These are phyloP conservation scores for Diadema setosum DNA, from an alignment of 35 echinoderm and acorn worm species.

Conservation along the genomic window DNA sequence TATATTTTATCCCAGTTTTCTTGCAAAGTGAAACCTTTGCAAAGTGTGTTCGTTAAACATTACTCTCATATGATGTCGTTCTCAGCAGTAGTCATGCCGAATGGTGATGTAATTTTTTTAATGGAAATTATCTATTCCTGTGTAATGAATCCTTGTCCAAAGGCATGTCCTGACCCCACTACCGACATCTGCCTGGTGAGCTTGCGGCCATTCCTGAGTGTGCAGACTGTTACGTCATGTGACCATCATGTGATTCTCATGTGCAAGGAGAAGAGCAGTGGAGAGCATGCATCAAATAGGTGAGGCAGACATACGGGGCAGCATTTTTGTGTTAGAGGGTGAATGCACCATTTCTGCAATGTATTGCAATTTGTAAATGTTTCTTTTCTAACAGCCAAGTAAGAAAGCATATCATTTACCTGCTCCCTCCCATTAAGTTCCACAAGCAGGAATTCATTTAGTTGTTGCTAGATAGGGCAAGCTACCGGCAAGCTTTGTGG, in stretches of 20 bases:
- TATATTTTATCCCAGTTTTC: background rate
- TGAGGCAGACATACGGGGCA: too few relatives aligned
- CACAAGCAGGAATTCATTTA: too few relatives aligned
- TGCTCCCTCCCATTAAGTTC: too few relatives aligned
- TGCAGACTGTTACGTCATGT: constrained; percentile 8
- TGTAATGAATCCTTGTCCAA: background rate
- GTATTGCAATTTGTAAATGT: too few relatives aligned
- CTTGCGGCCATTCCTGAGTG: background rate
- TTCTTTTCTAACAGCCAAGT: too few relatives aligned
- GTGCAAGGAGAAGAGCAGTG: background rate
- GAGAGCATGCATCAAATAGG: background rate
- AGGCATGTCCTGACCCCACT: background rate
- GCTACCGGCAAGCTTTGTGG: too few relatives aligned
- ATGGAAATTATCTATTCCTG: background rate
- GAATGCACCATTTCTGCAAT: too few relatives aligned
- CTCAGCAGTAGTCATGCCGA: background rate
- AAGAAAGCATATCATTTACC: too few relatives aligned
- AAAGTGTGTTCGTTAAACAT: background rate
- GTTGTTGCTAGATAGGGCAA: too few relatives aligned
- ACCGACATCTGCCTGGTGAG: constrained; percentile 1
- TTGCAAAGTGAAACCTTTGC: background rate
- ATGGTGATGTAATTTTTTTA: background rate
- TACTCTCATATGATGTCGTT: background rate
- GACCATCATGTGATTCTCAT: constrained; percentile 5
- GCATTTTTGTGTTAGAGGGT: too few relatives aligned